Evolutionary conservation across 1,140 invertebrate genomes (phyloP).

Genomic region (Brachionus manjavacas): DNA sequence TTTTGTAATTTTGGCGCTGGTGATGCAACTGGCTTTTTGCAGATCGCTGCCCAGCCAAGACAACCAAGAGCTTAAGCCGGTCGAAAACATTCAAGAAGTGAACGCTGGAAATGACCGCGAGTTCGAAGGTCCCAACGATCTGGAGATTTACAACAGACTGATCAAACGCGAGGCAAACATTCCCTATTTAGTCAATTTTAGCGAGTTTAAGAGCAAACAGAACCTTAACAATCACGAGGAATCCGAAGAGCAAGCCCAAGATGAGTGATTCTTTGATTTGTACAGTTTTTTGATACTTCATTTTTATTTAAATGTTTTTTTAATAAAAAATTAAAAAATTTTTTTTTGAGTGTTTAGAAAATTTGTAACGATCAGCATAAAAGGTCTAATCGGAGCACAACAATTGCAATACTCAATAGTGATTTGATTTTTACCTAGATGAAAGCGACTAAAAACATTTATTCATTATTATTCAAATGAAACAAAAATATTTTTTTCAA

Average conservation of each 20-base stretch:
- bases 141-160: not conserved
- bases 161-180: not conserved
- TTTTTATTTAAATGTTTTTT: not conserved
- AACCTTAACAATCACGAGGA: not conserved
- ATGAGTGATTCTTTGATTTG: not conserved
- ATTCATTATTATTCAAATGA: not conserved
- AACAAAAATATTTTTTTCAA: not conserved
- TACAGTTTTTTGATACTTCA: not conserved
- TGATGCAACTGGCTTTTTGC: not conserved
- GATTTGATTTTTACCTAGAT: not conserved
- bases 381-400: not conserved
- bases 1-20: not conserved
- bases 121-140: not conserved
- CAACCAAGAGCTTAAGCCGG: not conserved
- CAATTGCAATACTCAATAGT: not conserved
- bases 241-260: not conserved
- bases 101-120: not conserved
- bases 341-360: not conserved
- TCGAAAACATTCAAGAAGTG: not conserved
- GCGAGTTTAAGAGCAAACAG: not conserved
- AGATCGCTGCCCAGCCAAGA: not conserved
- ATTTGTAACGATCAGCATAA: not conserved
- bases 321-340: not conserved
- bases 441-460: not conserved
- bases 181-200: conserved; percentile 14